Percentiles rank a stretch among this genome's conserved stretches.
Evolutionary conservation across 2,888 invertebrate genomes (phyloP).

Genomic region (Alcis repandata): DNA sequence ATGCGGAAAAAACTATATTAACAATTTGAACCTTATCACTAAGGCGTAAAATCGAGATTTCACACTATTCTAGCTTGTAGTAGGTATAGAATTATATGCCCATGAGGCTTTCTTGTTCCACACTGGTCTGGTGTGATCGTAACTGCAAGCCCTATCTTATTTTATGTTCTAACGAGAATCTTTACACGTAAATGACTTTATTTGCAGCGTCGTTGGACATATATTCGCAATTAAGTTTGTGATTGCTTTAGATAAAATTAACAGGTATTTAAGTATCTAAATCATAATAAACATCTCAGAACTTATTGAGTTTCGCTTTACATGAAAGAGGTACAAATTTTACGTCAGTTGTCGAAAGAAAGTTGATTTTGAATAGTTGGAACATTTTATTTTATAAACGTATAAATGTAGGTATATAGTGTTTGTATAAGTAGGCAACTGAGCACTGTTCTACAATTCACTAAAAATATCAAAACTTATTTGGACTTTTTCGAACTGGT

Average conservation of each 20-base stretch:
- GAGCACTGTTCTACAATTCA: too few relatives aligned
- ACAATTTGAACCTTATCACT: conserved; percentile 29
- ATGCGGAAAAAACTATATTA: conserved; percentile 33
- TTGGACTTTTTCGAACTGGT: too few relatives aligned
- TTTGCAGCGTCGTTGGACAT: conserved; percentile 45
- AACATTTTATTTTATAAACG: background rate
- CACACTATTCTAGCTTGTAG: conserved; percentile 7
- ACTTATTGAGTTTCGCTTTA: conserved; percentile 8
- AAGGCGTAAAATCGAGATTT: conserved; percentile 20
- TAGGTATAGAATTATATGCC: conserved; percentile 38
- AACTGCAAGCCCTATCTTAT: conserved; percentile 54
- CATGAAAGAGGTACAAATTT: background rate
- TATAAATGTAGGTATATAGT: background rate
- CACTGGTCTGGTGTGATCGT: conserved; percentile 56
- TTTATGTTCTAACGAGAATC: conserved; percentile 53
- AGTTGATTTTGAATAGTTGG: background rate
- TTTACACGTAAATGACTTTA: conserved; percentile 54
- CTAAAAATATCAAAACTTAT: too few relatives aligned
- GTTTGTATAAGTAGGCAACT: too few relatives aligned
- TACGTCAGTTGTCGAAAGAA: background rate
- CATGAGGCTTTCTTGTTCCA: conserved; percentile 77
- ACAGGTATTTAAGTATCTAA: background rate
- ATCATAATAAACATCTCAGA: background rate
- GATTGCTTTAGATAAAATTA: conserved; percentile 44
- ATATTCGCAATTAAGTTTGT: conserved; percentile 42